Evolutionary conservation across 1,140 invertebrate species (phyloP), one percentile per base, ranked within the genome.

Genomic region (Caerostris extrusa): DNA sequence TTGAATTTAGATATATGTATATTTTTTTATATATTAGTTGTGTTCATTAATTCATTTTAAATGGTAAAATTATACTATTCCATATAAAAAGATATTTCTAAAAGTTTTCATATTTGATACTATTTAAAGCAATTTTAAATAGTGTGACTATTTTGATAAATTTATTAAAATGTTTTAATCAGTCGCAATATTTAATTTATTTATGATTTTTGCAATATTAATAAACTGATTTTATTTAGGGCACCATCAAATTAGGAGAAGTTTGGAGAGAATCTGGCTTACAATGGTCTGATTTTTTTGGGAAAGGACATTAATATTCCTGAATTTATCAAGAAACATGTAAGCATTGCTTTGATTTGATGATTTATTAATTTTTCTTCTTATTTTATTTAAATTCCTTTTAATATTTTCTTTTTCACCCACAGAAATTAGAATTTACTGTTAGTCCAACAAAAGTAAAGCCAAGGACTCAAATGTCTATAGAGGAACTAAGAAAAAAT

Each of bases 361-460:
- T 4, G 3, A n/a, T 19, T 19, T 34, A 4, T 19, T 85, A 85
- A n/a, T 58, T 58, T 81, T 50, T 10, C 5, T 34, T 12, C 6
- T n/a, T 53, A 6, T 77, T 3, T 8, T 61, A 3, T n/a, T n/a
- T n/a, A n/a, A n/a, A 8, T 50, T n/a, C 14, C 34, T 88, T 61
- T 61, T 61, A 50, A 88, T 61, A 12, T 71, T 56, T 55, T 55
- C 55, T 56, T 57, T 88, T 94, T 58, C 14, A 58, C 82, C 95
- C 95, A 14, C 94, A 96, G 95, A 95, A 95, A 94, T 90, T 96
- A 87, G 95, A 96, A 50, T 96, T 95, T 88, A 96, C 95, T 10
- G 71, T 94, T 12, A 91, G 56, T 77, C 81, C 86, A 10, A 88
- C 69, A 19, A 93, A 94, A 85, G 5, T 83, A 12, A 55, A 57